phyloP scores from a whole-genome alignment of 2,888 invertebrate genomes.

The Capitulum mitella region DNA sequence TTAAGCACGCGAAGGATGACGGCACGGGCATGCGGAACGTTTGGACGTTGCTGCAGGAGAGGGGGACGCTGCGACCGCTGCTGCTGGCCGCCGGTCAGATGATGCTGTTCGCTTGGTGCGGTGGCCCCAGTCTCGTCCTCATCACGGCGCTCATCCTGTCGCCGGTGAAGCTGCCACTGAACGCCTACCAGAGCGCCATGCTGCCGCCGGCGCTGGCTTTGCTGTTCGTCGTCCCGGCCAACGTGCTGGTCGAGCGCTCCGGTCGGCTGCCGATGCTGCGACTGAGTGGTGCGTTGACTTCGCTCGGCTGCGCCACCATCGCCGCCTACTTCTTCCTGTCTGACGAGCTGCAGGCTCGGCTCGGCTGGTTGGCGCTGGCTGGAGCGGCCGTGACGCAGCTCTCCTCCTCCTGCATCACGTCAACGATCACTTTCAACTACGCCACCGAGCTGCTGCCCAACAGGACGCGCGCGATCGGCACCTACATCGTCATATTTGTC shows the following conservation, averaged over 20 bases:
- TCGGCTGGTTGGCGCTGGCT: neutral
- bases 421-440: neutral
- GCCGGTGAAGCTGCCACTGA: no score
- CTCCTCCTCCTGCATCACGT: neutral
- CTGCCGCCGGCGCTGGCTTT: neutral
- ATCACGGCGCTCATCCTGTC: neutral
- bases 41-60: neutral
- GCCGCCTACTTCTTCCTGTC: no score
- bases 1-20: no score
- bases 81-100: neutral
- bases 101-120: neutral
- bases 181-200: neutral
- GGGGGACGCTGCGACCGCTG: neutral
- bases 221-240: neutral
- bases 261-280: no score
- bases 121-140: neutral
- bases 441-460: neutral
- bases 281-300: neutral
- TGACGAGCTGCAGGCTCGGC: neutral
- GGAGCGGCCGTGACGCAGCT: neutral
- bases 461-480: neutral
- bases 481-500: neutral
- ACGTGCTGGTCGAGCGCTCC: neutral
- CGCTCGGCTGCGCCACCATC: neutral
- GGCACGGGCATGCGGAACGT: no score